These are phyloP conservation scores for Pammene fasciana DNA, from an alignment of 2,888 invertebrate genomes.

Conservation along the genomic window DNA sequence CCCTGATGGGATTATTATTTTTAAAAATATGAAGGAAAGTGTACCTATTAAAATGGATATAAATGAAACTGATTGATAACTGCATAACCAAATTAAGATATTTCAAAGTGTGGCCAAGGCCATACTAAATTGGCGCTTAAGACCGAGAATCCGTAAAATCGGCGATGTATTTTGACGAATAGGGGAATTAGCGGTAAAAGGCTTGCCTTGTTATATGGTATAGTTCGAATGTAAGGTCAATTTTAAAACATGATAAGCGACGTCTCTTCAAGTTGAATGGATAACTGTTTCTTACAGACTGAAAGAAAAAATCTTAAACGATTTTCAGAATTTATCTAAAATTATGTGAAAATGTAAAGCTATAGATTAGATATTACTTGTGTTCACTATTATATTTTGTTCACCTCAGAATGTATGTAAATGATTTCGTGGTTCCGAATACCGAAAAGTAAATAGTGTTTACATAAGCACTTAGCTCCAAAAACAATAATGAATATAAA, in stretches of 20 bases:
- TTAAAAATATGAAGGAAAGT: no score
- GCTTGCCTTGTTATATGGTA: slow-evolving; percentile 40
- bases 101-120: slow-evolving; percentile 16
- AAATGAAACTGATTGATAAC: not conserved
- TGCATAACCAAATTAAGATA: slow-evolving; percentile 7
- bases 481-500: slow-evolving; percentile 14
- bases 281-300: slow-evolving; percentile 17
- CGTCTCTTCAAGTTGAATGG: slow-evolving; percentile 20
- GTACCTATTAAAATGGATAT: not conserved
- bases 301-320: slow-evolving; percentile 15
- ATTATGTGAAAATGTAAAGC: slow-evolving; percentile 16
- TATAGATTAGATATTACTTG: slow-evolving; percentile 12
- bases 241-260: slow-evolving; percentile 39
- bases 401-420: not conserved
- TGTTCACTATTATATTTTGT: slow-evolving; percentile 16
- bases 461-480: slow-evolving; percentile 27
- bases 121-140: not conserved
- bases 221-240: slow-evolving; percentile 35
- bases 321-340: slow-evolving; percentile 17
- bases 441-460: not conserved
- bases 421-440: not conserved
- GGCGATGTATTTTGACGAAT: not conserved
- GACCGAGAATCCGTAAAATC: not conserved
- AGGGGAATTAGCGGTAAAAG: slow-evolving; percentile 14
- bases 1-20: not conserved